These are phyloP conservation scores for Steatocranus sp. DNA, from an alignment of 2,797 vertebrate species.

Conservation along the genomic window DNA sequence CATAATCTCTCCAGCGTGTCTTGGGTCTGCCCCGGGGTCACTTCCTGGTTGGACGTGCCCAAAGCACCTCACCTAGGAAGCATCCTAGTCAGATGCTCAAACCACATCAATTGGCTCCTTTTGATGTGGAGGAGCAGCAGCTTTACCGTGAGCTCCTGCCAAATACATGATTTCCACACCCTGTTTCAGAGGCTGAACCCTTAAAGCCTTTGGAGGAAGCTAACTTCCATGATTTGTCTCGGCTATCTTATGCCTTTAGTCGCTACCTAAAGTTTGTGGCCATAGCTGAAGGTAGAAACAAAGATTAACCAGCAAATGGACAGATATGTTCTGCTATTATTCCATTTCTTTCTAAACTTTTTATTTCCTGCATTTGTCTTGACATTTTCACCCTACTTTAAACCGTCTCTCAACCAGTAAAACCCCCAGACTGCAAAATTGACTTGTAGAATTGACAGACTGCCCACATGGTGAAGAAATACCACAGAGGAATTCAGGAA, in stretches of 20 bases:
- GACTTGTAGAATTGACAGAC: neutral
- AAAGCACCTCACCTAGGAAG: neutral
- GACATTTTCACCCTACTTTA: neutral
- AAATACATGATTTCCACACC: neutral
- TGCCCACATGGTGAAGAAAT: constrained; percentile 38
- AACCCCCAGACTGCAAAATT: constrained; percentile 16
- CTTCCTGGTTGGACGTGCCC: neutral
- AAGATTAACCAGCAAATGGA: neutral
- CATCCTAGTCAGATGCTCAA: neutral
- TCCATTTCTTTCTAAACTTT: neutral
- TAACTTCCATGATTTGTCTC: neutral
- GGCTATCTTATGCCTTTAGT: neutral
- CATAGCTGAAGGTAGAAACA: neutral
- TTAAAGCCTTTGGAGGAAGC: neutral
- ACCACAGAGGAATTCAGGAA: constrained; percentile 43
- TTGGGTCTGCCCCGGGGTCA: neutral
- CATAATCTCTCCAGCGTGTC: neutral
- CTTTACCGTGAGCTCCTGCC: neutral
- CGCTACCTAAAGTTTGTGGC: neutral
- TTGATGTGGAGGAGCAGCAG: neutral
- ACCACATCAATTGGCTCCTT: neutral
- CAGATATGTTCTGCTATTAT: neutral
- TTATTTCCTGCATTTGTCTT: neutral
- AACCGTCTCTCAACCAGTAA: neutral
- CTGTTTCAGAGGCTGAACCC: neutral